A percentile compares a stretch with the other conserved stretches of the same genome.
These are phyloP conservation scores for Macroramphosus scolopax DNA, from an alignment of 2,797 vertebrate genomes.

Conservation along the genomic window DNA sequence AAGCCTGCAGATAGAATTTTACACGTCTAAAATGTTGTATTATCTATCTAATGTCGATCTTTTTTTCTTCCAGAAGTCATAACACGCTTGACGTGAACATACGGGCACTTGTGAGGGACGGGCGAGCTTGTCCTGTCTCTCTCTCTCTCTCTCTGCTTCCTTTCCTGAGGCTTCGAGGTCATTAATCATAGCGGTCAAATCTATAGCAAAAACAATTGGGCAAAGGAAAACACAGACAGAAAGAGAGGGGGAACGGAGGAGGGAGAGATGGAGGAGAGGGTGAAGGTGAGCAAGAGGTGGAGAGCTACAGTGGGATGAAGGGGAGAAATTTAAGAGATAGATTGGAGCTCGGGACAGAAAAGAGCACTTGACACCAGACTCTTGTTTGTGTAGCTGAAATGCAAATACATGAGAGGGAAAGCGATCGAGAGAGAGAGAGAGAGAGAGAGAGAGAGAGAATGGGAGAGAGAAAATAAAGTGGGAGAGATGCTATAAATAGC, in stretches of 20 bases:
- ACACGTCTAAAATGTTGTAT: conserved; percentile 2
- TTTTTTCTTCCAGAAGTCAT: conserved; percentile 9
- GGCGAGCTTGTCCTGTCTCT: conserved; percentile 44
- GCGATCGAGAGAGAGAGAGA: conserved; percentile 1
- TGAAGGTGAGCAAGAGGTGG: conserved; percentile 46
- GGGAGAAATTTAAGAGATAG: conserved; percentile 14
- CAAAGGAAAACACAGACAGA: conserved; percentile 63
- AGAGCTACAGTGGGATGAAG: conserved; percentile 39
- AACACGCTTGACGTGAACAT: conserved; percentile 32
- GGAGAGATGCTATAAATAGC: conserved; percentile 74
- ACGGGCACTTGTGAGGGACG: conserved; percentile 38
- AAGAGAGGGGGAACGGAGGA: background rate
- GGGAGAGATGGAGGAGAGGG: conserved; percentile 3
- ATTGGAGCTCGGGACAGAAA: conserved; percentile 39
- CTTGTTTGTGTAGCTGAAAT: conserved; percentile 61
- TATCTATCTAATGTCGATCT: conserved; percentile 18
- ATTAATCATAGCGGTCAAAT: conserved; percentile 76
- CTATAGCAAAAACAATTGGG: conserved; percentile 70
- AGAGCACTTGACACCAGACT: conserved; percentile 52
- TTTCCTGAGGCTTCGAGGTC: conserved; percentile 69
- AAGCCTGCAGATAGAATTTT: conserved; percentile 1
- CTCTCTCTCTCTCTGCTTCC: conserved; percentile 62
- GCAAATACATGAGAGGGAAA: conserved; percentile 52
- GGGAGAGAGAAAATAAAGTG: conserved; percentile 51
- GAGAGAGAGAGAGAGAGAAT: conserved; percentile 30